Base-by-base conservation (phyloP, 2,113 vertebrate species). In the Cettia cetti region DNA sequence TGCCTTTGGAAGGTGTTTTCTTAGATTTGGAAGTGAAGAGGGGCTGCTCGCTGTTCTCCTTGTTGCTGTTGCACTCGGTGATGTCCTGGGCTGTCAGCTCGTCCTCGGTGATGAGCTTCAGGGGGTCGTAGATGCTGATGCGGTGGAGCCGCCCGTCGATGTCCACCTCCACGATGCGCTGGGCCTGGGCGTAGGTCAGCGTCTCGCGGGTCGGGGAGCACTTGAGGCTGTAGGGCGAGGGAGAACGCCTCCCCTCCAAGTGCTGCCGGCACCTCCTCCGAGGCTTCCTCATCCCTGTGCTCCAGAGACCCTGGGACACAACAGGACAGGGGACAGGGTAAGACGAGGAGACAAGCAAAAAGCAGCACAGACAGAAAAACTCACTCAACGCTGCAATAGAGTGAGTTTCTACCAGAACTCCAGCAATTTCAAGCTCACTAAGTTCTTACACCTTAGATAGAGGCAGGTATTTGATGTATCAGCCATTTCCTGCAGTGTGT, bases 31-130 rank as follows among this genome's bases (percentile, higher is more conserved):
- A 96, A 60, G 98, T 97, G 60, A 98, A 96, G 13, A 98, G 97
- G 57, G 99, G 97, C 96, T 99, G 98, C 95, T 99, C 99, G 1
- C 98, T 99, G 97, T 99, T 99, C 91, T 99, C 99, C 96, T 99
- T 99, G 98, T 99, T 99, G 97, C 99, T 99, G 90, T 99, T 99
- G 96, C 99, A 99, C 95, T 99, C 99, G 0, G 98, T 99, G 92
- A 99, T 99, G 94, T 99, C 99, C 98, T 99, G 99, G 75, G 99
- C 99, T 5, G 98, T 99, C 97, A 99, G 98, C 85, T 99, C 99
- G 7, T 99, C 99, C 83, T 99, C 99, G 0, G 99, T 99, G 89
- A 99, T 99, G 95, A 99, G 98, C 35, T 98, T 98, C n/a, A 99
- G 96, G 8, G 99, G 99, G 81, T 99, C 99, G 6, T 99, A 98